A percentile compares a stretch with the other conserved stretches of the same genome.
Conservation (phyloP, 2,113 vertebrate genomes). For the Lagopus leucura region DNA sequence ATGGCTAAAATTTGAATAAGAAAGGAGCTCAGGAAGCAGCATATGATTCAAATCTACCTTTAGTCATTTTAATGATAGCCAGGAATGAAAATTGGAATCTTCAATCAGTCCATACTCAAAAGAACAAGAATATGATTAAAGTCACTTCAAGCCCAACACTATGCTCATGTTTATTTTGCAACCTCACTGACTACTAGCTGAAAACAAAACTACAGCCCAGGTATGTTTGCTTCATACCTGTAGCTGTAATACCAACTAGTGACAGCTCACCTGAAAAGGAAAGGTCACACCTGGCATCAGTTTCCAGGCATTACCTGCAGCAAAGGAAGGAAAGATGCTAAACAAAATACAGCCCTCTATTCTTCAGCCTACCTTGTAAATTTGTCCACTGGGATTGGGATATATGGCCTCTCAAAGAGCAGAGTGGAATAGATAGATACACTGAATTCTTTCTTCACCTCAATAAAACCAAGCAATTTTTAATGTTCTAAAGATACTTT, state of each 20-base stretch:
- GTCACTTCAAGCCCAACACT: neutral
- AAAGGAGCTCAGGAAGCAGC: slow-evolving; percentile 5
- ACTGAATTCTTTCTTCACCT: neutral
- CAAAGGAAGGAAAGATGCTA: neutral
- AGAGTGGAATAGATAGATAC: neutral
- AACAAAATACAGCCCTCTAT: neutral
- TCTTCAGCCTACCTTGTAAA: neutral
- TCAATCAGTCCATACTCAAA: slow-evolving; percentile 10
- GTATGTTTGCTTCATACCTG: neutral
- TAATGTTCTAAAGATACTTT: slow-evolving; percentile 11
- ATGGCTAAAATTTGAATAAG: slow-evolving; percentile 36
- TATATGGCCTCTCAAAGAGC: neutral
- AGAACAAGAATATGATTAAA: slow-evolving; percentile 32
- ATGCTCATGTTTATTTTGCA: neutral
- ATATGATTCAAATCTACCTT: neutral
- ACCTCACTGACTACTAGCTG: neutral
- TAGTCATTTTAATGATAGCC: slow-evolving; percentile 47
- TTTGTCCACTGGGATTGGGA: neutral
- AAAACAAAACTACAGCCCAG: neutral
- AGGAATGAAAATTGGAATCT: slow-evolving; percentile 38
- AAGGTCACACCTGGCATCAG: neutral
- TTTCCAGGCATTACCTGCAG: neutral
- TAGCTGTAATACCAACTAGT: neutral
- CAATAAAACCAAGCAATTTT: neutral
- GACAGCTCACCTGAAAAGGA: neutral